phyloP scores from a whole-genome alignment of 2,888 invertebrate genomes.

The Pristionchus mayeri region DNA sequence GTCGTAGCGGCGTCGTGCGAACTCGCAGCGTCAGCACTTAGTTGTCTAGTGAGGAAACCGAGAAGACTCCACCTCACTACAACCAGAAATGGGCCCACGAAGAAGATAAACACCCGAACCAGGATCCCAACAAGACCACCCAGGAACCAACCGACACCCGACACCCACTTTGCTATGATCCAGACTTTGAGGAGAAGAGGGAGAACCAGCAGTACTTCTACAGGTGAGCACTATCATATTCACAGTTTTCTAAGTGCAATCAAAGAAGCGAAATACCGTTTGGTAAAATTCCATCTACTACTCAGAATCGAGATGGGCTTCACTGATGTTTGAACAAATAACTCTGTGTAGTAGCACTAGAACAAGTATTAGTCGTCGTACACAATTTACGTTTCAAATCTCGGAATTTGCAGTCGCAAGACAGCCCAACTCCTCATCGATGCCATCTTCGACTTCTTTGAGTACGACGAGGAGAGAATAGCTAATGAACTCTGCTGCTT shows the following conservation, averaged over 20 bases:
- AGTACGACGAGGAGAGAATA: slow-evolving; percentile 36
- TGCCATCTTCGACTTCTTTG: slow-evolving; percentile 45
- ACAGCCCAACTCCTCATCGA: slow-evolving; percentile 39
- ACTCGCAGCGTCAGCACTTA: background rate
- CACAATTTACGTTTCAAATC: background rate
- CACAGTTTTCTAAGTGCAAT: no score
- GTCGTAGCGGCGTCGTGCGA: slow-evolving; percentile 39
- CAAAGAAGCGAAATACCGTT: no score
- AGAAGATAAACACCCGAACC: background rate
- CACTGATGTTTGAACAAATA: no score
- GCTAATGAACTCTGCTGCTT: slow-evolving; percentile 36
- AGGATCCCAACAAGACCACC: background rate
- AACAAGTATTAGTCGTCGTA: no score
- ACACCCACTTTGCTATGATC: slow-evolving; percentile 44
- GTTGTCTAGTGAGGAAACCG: slow-evolving; percentile 1
- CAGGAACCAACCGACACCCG: background rate
- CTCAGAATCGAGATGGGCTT: no score
- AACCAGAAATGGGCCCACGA: slow-evolving; percentile 30
- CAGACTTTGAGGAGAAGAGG: slow-evolving; percentile 26
- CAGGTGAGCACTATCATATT: background rate
- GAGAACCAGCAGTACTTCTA: slow-evolving; percentile 48
- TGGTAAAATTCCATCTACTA: no score
- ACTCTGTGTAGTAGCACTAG: no score
- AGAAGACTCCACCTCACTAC: background rate
- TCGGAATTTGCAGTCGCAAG: slow-evolving; percentile 35